Percentiles rank a stretch among this genome's conserved stretches.
Evolutionary conservation across 2,797 vertebrate genomes (phyloP).

Genomic region (Lepilemur septentrionalis): DNA sequence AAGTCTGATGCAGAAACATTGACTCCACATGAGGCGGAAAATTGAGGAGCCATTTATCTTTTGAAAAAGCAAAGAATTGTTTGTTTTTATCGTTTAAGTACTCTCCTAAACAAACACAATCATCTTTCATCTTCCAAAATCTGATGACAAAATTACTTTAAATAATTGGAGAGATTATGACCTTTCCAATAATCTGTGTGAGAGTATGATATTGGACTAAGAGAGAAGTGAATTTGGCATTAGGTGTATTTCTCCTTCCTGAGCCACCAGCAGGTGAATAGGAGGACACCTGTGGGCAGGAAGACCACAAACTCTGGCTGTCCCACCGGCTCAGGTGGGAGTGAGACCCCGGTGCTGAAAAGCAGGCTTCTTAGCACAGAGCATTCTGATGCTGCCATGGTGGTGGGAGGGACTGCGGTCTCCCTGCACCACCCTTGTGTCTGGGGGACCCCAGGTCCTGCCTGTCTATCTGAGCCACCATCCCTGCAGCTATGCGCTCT

Average conservation of each 20-base stretch:
- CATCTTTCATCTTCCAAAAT: background rate
- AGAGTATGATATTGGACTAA: background rate
- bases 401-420: background rate
- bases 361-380: background rate
- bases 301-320: background rate
- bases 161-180: background rate
- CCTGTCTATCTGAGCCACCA: background rate
- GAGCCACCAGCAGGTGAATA: background rate
- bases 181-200: background rate
- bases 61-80: background rate
- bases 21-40: background rate
- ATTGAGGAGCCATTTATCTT: background rate
- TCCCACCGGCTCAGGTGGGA: background rate
- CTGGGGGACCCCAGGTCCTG: background rate
- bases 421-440: background rate
- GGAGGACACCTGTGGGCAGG: no score
- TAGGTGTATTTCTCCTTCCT: background rate
- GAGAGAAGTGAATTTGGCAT: background rate
- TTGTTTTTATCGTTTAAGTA: background rate
- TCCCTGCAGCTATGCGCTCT: no score
- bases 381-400: background rate
- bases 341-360: background rate
- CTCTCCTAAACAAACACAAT: background rate
- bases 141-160: background rate
- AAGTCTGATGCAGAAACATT: background rate